Base-by-base conservation (phyloP, 2,113 vertebrate genomes). In the Bufo gargarizans region DNA sequence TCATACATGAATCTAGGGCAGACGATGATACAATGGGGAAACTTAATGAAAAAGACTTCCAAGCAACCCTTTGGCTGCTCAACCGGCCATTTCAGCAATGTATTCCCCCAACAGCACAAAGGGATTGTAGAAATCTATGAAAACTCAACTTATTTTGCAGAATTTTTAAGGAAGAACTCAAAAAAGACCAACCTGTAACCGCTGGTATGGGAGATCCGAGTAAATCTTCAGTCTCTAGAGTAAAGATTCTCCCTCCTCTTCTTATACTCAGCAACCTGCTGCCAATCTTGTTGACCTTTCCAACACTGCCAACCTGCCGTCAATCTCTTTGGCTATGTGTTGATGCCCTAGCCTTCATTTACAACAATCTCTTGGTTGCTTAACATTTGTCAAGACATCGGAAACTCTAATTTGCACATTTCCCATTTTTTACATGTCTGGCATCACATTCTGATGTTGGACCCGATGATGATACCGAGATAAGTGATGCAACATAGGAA, bases 1-100 rank as follows among this genome's bases (percentile, higher is more conserved):
- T 84, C 77, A 71, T 61, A 43, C 16, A 77, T 43, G 61, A 89
- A 89, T 77, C 87, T 89, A 69, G 87, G 82, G 61, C 87, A 89
- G 55, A 76, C 20, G 69, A 76, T 77, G 69, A 76, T 77, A 84
- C 82, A 89, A 84, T 84, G 72, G 82, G 82, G 82, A 88, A 83
- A 72, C 69, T 58, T 77, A 61, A 86, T 86, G 55, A 86, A 63
- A 33, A 77, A 61, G 72, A 86, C 56, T 76, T 9, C 76, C 22
- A 86, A 86, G 72, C 69, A 71, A 58, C 82, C 49, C 82, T 61
- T 77, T 77, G 72, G 58, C 76, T 86, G 76, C 76, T 86, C 76
- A 65, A 74, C 61, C 50, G 76, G 59, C 85, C 76, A 67, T 45
- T 78, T 86, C 76, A 78, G 82, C 82, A 71, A 49, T 22, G 63